These are phyloP conservation scores for Dione juno DNA, from an alignment of 2,888 invertebrate genomes.

Conservation along the genomic window DNA sequence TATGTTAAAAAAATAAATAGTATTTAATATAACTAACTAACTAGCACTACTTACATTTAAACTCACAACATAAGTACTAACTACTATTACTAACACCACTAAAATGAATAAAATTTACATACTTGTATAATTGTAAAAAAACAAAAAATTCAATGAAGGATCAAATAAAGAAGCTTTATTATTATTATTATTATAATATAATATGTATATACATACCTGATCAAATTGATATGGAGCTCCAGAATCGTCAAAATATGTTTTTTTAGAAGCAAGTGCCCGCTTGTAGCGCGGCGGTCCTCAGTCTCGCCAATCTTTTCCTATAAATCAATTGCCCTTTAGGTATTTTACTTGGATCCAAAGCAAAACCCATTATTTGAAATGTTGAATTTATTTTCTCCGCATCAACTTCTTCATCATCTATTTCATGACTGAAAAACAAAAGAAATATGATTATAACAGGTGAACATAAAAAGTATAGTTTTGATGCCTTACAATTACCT, in stretches of 20 bases:
- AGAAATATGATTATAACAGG: conserved; percentile 22
- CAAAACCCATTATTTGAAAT: conserved; percentile 86
- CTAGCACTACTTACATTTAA: no score
- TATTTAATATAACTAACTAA: no score
- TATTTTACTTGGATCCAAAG: conserved; percentile 60
- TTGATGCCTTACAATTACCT: conserved; percentile 62
- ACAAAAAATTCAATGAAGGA: no score
- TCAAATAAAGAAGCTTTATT: no score
- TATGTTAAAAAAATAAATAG: no score
- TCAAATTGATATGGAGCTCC: conserved; percentile 79
- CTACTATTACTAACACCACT: no score
- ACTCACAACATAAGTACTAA: no score
- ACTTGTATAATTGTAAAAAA: no score
- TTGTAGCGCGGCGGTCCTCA: conserved; percentile 77
- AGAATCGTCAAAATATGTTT: conserved; percentile 87
- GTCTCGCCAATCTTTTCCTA: conserved; percentile 84
- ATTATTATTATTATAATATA: no score
- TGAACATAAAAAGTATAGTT: neutral
- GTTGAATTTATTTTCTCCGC: conserved; percentile 85
- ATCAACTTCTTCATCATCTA: conserved; percentile 74
- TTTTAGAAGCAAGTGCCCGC: conserved; percentile 69
- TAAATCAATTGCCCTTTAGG: conserved; percentile 85
- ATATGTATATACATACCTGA: conserved; percentile 62
- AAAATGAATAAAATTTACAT: no score
- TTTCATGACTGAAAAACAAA: conserved; percentile 80